Conservation (phyloP, 2,113 vertebrate species). For the Pomatorhinus ruficollis region DNA sequence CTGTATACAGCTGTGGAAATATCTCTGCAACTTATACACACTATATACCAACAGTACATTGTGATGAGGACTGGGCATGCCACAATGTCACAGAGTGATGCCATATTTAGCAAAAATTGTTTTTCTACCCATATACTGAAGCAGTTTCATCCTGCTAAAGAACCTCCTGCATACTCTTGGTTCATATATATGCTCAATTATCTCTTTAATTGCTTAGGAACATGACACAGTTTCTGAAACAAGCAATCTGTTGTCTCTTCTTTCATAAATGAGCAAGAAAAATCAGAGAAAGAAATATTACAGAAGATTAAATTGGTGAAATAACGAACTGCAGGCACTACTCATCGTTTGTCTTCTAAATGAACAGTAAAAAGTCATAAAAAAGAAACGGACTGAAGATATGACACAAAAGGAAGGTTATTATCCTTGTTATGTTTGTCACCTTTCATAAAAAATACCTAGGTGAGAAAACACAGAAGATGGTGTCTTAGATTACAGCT, state of each 20-base stretch:
- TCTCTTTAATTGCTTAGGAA: neutral
- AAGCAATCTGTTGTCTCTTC: neutral
- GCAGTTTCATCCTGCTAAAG: neutral
- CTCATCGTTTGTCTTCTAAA: neutral
- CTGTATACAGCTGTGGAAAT: neutral
- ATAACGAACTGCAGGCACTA: neutral
- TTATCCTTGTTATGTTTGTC: neutral
- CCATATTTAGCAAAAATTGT: neutral
- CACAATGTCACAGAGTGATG: neutral
- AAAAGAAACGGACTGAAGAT: neutral
- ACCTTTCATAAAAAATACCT: neutral
- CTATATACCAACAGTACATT: accelerated
- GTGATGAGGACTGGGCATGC: neutral
- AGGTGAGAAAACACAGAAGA: neutral
- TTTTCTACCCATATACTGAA: neutral
- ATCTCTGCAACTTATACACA: neutral
- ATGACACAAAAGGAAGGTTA: neutral
- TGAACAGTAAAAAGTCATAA: neutral
- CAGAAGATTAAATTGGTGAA: neutral
- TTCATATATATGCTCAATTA: neutral
- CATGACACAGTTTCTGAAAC: neutral
- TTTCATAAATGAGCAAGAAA: neutral
- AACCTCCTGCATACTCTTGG: neutral
- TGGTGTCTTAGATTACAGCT: neutral
- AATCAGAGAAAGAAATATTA: neutral